Percentiles rank a stretch among this genome's conserved stretches.
Evolutionary conservation across 2,113 vertebrate genomes (phyloP).

Genomic region (Cisticola juncidis): DNA sequence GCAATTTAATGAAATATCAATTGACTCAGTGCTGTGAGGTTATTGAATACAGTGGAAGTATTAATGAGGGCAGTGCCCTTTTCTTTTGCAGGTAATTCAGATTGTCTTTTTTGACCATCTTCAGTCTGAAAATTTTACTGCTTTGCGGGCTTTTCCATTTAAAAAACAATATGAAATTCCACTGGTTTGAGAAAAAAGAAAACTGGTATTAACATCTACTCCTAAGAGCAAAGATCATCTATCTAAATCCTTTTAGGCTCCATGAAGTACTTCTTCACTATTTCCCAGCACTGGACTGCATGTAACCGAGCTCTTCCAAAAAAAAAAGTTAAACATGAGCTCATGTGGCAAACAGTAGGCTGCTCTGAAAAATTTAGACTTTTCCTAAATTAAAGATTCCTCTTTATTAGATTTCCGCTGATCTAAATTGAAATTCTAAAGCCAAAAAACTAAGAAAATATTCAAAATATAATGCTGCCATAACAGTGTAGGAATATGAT

Average conservation of each 20-base stretch:
- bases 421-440: background rate
- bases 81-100: conserved; percentile 24
- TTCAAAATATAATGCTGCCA: background rate
- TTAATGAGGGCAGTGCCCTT: conserved; percentile 25
- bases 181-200: background rate
- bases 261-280: background rate
- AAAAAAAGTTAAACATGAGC: background rate
- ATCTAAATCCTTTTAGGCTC: background rate
- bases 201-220: background rate
- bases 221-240: background rate
- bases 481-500: background rate
- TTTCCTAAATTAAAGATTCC: background rate
- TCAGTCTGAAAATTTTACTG: background rate
- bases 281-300: background rate
- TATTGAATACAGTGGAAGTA: background rate
- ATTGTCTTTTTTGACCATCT: conserved; percentile 20
- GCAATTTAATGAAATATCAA: conserved; percentile 38
- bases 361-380: background rate
- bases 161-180: background rate
- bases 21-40: conserved; percentile 20
- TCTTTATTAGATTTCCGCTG: background rate
- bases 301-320: background rate
- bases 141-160: background rate
- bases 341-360: background rate
- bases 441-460: background rate